phyloP scores from a whole-genome alignment of 2,888 invertebrate genomes.

The Hyposoter dolosus region DNA sequence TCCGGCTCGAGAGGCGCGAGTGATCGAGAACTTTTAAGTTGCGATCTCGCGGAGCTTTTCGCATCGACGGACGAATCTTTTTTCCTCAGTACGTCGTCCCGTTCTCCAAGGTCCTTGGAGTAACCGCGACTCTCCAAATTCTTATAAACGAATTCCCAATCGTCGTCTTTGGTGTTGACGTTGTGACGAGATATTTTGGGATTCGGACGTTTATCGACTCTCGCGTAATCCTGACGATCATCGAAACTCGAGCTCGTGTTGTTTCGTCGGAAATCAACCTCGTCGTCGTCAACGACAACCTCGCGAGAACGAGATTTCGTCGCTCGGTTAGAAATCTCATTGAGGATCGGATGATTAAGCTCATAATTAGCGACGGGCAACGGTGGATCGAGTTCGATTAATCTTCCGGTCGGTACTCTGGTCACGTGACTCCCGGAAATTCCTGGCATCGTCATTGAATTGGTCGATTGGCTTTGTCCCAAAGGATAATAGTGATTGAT shows the following conservation, averaged over 20 bases:
- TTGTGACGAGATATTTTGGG: constrained; percentile 51
- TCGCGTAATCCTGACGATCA: constrained; percentile 74
- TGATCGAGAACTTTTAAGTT: constrained; percentile 68
- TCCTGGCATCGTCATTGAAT: constrained; percentile 73
- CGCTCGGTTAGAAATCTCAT: constrained; percentile 29
- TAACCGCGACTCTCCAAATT: constrained; percentile 92
- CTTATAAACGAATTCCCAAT: constrained; percentile 93
- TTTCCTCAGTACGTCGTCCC: constrained; percentile 88
- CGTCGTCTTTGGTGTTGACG: constrained; percentile 84
- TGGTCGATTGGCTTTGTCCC: background rate
- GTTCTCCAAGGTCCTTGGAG: constrained; percentile 87
- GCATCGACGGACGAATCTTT: constrained; percentile 69
- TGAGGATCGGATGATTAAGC: constrained; percentile 66
- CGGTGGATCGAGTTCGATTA: constrained; percentile 88
- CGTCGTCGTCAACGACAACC: constrained; percentile 68
- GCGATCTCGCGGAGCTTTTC: constrained; percentile 51
- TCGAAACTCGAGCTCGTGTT: constrained; percentile 61
- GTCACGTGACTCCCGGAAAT: constrained; percentile 71
- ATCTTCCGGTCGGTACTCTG: constrained; percentile 88
- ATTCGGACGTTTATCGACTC: constrained; percentile 73
- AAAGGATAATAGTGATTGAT: constrained; percentile 69
- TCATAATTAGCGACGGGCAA: constrained; percentile 76
- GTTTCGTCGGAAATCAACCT: constrained; percentile 73
- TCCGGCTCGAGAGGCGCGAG: constrained; percentile 66
- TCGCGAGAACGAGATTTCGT: constrained; percentile 21